Evolutionary conservation across 2,888 invertebrate genomes (phyloP), one percentile per base, ranked within the genome.

Genomic region (Criorhina ranunculi): DNA sequence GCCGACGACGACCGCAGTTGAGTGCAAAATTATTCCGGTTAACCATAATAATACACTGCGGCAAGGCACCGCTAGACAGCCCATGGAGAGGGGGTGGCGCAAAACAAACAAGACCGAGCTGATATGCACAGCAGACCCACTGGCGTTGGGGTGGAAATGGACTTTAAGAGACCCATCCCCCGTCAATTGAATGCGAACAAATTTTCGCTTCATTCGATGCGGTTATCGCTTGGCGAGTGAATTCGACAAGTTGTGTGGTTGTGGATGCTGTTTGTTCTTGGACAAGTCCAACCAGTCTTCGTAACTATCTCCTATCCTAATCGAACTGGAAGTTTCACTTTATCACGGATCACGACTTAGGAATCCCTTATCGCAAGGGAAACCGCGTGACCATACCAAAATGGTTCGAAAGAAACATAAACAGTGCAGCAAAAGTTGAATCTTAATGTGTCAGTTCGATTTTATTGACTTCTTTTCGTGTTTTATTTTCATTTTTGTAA

Each of bases 101-200:
- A 15, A 53, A 42, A 11, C 15, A 12, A 64, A 62, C 15, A 51
- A 29, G 12, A 29, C n/a, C 17, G 9, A 4, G 6, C 49, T 19
- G 51, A 62, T 64, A 77, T 53, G 35, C 31, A 31, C 19, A 40
- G 46, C 72, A 83, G 82, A 83, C 82, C 49, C 70, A 29, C 12
- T 59, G 82, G 77, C 81, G 42, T 29, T 72, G 24, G 19, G 55
- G 42, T 46, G 67, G 19, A 35, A 31, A 19, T 44, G 19, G 31
- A 35, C 42, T 55, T 40, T 57, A 59, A 17, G 35, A 51, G 59
- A 66, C 72, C 69, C 59, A 59, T 80, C 44, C 49, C 53, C 53
- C 53, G 82, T 67, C 67, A 67, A 83, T 60, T 79, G 35, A 85
- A 75, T 24, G 24, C 29, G 64, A 51, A 79, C 75, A 79, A 73